Evolutionary conservation across 2,888 invertebrate genomes (phyloP).

Genomic region (Trisateles emortualis): DNA sequence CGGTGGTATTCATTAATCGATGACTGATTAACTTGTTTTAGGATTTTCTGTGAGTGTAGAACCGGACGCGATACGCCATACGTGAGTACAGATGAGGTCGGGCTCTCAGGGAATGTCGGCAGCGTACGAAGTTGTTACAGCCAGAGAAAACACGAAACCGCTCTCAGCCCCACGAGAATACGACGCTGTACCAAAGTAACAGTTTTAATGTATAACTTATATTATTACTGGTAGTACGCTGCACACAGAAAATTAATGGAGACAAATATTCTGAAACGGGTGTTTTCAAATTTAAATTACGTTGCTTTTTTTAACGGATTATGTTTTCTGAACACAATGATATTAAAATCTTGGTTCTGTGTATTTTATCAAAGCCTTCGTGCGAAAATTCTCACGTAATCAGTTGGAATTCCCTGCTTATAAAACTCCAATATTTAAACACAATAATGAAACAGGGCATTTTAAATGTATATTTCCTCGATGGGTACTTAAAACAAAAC

Average conservation of each 20-base stretch:
- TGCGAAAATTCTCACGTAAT: constrained; percentile 21
- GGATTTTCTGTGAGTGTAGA: constrained; percentile 27
- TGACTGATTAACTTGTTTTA: constrained; percentile 50
- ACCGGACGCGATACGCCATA: constrained; percentile 19
- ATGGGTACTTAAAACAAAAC: constrained; percentile 13
- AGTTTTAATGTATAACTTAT: constrained; percentile 28
- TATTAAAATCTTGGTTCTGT: constrained; percentile 16
- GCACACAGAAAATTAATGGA: constrained; percentile 7
- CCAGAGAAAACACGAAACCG: constrained; percentile 39
- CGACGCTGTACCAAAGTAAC: constrained; percentile 20
- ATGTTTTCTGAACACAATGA: background rate
- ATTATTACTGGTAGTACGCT: constrained; percentile 4
- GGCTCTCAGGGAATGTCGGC: constrained; percentile 24
- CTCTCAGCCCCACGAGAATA: constrained; percentile 37
- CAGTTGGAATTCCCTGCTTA: constrained; percentile 13
- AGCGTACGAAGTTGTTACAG: constrained; percentile 32
- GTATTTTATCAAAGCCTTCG: constrained; percentile 12
- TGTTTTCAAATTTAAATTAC: constrained; percentile 2
- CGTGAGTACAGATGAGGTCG: constrained; percentile 18
- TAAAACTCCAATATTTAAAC: constrained; percentile 23
- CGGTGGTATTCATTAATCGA: constrained; percentile 41
- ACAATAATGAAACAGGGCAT: constrained; percentile 16
- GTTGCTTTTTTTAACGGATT: constrained; percentile 1
- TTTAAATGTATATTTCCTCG: background rate
- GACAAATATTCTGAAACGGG: background rate